Evolutionary conservation across 2,797 vertebrate genomes (phyloP).

Genomic region (Malacoctenus gilli): DNA sequence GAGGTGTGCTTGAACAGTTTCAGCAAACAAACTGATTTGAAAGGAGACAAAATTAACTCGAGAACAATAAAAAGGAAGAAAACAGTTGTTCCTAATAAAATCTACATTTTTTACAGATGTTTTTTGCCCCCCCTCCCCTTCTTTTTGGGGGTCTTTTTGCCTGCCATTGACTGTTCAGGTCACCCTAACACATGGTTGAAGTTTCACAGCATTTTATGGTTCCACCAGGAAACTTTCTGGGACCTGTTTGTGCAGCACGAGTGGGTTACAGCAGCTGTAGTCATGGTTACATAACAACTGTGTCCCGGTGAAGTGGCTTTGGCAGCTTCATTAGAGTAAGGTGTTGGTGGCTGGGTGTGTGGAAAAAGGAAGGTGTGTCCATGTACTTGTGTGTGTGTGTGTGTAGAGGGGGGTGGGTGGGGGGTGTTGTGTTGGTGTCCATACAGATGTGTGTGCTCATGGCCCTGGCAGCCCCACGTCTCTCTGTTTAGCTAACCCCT

Average conservation of each 20-base stretch:
- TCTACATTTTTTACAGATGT: too few relatives aligned
- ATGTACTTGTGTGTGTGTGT: background rate
- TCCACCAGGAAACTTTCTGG: slow-evolving; percentile 36
- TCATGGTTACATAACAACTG: slow-evolving; percentile 15
- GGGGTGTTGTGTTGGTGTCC: slow-evolving; percentile 20
- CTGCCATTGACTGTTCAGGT: too few relatives aligned
- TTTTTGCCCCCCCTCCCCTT: too few relatives aligned
- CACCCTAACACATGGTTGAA: background rate
- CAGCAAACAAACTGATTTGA: too few relatives aligned
- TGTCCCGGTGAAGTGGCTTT: slow-evolving; percentile 2
- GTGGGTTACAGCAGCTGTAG: slow-evolving; percentile 4
- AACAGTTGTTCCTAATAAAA: too few relatives aligned
- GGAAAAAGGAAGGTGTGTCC: background rate
- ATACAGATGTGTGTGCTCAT: slow-evolving; percentile 32
- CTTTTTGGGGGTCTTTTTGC: too few relatives aligned
- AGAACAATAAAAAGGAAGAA: too few relatives aligned
- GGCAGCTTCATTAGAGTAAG: slow-evolving; percentile 6
- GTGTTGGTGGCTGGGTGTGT: background rate
- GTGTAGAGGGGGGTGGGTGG: slow-evolving; percentile 4
- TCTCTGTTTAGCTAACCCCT: slow-evolving; percentile 76
- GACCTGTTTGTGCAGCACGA: slow-evolving; percentile 8
- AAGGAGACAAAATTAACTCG: too few relatives aligned
- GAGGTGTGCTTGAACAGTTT: too few relatives aligned
- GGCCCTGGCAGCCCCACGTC: slow-evolving; percentile 31
- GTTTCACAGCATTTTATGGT: slow-evolving; percentile 31